These are phyloP conservation scores for Endotricha flammealis DNA, from an alignment of 2,888 invertebrate species.

Conservation along the genomic window DNA sequence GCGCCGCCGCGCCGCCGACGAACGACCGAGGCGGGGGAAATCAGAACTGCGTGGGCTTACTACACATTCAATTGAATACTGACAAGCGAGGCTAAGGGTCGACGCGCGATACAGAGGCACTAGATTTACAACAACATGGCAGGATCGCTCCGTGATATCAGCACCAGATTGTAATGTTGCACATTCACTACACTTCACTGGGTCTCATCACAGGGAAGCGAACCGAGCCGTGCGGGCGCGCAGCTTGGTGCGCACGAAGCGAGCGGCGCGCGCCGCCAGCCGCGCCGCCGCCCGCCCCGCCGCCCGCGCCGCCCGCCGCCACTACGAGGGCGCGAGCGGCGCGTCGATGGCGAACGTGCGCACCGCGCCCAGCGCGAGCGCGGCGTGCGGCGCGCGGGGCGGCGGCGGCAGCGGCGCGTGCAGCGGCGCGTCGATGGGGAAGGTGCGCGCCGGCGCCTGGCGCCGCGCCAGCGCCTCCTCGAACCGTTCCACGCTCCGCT, in stretches of 20 bases:
- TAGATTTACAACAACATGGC: too few species aligned
- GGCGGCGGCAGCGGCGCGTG: conserved; percentile 56
- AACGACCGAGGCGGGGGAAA: too few species aligned
- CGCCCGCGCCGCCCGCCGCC: conserved; percentile 22
- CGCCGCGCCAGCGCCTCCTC: conserved; percentile 53
- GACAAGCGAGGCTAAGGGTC: too few species aligned
- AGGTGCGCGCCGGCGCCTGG: conserved; percentile 26
- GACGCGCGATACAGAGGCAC: too few species aligned
- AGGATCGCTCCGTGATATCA: too few species aligned
- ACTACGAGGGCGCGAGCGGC: conserved; percentile 35
- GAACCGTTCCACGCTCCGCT: conserved; percentile 67
- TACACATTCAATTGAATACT: too few species aligned
- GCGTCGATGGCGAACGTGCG: conserved; percentile 79
- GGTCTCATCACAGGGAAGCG: neutral
- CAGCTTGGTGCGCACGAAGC: conserved; percentile 30
- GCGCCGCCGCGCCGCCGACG: too few species aligned
- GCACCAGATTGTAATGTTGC: too few species aligned
- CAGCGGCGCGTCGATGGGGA: conserved; percentile 40
- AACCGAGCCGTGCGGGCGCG: neutral
- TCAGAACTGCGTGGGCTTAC: too few species aligned
- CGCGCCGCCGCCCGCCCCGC: conserved; percentile 46
- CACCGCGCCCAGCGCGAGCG: conserved; percentile 42
- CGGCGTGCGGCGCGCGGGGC: conserved; percentile 26
- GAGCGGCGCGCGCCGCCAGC: conserved; percentile 23
- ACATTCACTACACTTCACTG: neutral